Percentiles rank a stretch among this genome's conserved stretches.
phyloP scores from a whole-genome alignment of 2,888 invertebrate genomes.

The Dolomedes plantarius region DNA sequence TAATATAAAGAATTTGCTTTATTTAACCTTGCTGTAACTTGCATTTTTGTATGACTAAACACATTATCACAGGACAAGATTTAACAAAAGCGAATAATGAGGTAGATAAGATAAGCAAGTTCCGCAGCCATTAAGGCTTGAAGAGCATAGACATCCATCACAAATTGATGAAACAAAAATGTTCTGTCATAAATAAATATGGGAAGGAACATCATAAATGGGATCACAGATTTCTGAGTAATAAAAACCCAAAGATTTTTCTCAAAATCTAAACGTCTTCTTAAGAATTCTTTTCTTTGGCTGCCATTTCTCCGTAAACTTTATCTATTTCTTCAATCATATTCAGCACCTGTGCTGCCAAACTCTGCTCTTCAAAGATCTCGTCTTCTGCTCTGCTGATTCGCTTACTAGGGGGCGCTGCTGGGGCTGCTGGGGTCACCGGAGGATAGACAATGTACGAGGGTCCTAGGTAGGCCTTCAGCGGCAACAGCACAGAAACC shows the following conservation, averaged over 20 bases:
- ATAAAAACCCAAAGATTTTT: too few species aligned
- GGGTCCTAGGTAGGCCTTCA: constrained; percentile 48
- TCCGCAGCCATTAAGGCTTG: background rate
- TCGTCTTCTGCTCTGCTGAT: constrained; percentile 4
- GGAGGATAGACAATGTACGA: constrained; percentile 47
- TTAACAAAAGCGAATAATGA: background rate
- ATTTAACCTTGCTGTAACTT: background rate
- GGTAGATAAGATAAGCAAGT: background rate
- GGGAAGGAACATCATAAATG: background rate
- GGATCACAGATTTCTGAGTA: background rate
- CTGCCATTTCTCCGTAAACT: constrained; percentile 22
- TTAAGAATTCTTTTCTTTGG: constrained; percentile 8
- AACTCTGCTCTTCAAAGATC: constrained; percentile 15
- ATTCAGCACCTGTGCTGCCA: constrained; percentile 36
- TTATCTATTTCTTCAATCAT: constrained; percentile 60
- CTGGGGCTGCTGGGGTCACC: constrained; percentile 29
- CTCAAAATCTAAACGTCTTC: background rate
- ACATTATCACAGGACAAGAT: too few species aligned
- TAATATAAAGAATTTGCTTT: too few species aligned
- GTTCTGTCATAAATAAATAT: background rate
- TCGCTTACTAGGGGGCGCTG: constrained; percentile 28
- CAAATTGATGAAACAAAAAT: background rate
- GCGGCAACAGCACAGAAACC: constrained; percentile 36
- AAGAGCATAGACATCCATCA: background rate
- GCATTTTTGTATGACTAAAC: background rate